Evolutionary conservation across 2,113 vertebrate genomes (phyloP).

Genomic region (Barbus barbus): DNA sequence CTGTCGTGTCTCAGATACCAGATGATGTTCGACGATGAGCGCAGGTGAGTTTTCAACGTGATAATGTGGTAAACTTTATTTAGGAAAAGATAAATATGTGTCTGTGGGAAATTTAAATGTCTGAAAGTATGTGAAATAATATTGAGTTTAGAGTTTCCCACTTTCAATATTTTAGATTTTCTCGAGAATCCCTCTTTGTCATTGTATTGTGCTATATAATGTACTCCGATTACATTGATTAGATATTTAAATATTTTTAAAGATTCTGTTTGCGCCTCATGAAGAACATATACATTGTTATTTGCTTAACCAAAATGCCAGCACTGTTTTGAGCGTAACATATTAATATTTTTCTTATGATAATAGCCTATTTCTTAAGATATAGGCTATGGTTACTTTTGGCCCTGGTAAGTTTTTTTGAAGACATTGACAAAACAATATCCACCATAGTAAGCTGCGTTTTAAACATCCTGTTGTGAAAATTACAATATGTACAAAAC

Average conservation of each 20-base stretch:
- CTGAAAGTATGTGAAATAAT: neutral
- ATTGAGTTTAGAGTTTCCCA: neutral
- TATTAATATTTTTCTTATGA: no score
- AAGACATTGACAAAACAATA: neutral
- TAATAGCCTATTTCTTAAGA: no score
- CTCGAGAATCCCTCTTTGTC: neutral
- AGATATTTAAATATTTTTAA: neutral
- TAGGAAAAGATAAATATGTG: neutral
- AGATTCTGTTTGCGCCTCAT: neutral
- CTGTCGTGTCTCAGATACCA: neutral
- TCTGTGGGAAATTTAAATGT: neutral
- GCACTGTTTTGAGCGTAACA: neutral
- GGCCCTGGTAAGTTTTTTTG: no score
- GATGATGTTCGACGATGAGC: conserved; percentile 40
- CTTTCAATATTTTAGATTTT: neutral
- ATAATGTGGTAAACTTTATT: neutral
- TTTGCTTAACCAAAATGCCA: neutral
- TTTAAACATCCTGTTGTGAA: neutral
- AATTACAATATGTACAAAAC: neutral
- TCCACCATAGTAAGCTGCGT: neutral
- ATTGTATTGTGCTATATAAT: neutral
- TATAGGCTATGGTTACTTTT: no score
- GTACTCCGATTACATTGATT: no score
- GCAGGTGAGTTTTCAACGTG: conserved; percentile 37
- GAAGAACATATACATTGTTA: neutral